Evolutionary conservation across 1,140 invertebrate species (phyloP).

Genomic region (Laodelphax striatellus): DNA sequence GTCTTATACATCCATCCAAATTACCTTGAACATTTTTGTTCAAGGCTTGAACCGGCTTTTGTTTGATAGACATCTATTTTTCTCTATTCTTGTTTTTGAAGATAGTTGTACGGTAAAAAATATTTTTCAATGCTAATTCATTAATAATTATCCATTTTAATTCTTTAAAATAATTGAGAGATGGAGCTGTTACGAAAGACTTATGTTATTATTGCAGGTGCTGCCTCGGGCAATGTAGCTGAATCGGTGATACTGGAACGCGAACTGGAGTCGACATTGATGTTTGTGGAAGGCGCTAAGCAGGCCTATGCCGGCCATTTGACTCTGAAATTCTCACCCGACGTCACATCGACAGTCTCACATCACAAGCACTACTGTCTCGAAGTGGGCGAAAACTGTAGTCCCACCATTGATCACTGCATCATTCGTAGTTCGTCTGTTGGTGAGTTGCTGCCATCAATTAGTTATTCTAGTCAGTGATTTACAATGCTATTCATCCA

Average conservation of each 20-base stretch:
- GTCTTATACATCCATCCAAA: too few relatives aligned
- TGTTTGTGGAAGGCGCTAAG: constrained; percentile 90
- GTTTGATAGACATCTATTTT: too few relatives aligned
- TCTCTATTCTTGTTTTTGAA: too few relatives aligned
- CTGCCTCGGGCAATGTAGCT: constrained; percentile 80
- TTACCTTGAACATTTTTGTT: too few relatives aligned
- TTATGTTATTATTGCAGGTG: constrained; percentile 35
- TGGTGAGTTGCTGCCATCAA: too few relatives aligned
- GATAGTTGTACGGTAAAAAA: too few relatives aligned
- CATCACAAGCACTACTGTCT: constrained; percentile 97
- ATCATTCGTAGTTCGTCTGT: constrained; percentile 91
- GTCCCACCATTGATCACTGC: constrained; percentile 91
- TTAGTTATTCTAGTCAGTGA: too few relatives aligned
- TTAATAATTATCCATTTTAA: too few relatives aligned
- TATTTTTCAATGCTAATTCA: too few relatives aligned
- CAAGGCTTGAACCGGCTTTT: too few relatives aligned
- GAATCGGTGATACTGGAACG: constrained; percentile 90
- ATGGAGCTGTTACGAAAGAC: neutral
- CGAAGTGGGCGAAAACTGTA: constrained; percentile 93
- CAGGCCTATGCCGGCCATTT: constrained; percentile 90
- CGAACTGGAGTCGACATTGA: constrained; percentile 87
- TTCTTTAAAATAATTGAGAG: too few relatives aligned
- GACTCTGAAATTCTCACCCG: constrained; percentile 90
- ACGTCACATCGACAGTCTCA: constrained; percentile 82
- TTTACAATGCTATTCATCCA: too few relatives aligned